Evolutionary conservation across 2,797 vertebrate species (phyloP), one percentile per base, ranked within the genome.

Genomic region (Lacerta bilineata): DNA sequence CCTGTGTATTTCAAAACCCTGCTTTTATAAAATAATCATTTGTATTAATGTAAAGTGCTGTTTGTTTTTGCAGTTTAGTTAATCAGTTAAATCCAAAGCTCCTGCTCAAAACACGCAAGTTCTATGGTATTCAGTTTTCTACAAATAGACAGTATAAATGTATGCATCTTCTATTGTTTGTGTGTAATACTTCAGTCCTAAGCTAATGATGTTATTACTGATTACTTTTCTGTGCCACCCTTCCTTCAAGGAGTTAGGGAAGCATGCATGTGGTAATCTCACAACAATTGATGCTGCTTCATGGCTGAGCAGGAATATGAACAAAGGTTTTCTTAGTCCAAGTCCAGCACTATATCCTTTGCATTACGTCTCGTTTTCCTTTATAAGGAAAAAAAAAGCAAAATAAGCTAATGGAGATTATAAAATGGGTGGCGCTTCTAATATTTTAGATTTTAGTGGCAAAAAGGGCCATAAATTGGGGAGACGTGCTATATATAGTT

Each of bases 171-270:
- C 18, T 33, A 15, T 72, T 33, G n/a, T 36, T 33, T 72, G 13
- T 72, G n/a, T 33, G n/a, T 33, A 36, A 33, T 8, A 72, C n/a
- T 33, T 72, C n/a, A 72, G 13, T 72, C 71, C 15, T 17, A 33
- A 72, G 18, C 6, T 50, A 71, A 74, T 74, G 11, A 8, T 59
- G 55, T 72, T 84, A 13, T 23, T 55, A 72, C 5, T 75, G 33
- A 74, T 61, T 83, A 33, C 41, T 43, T 71, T 71, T 74, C 33
- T 74, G 3, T 55, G 68, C n/a, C 5, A 36, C n/a, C n/a, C 33
- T 71, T 71, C n/a, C 71, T 84, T 84, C 36, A 74, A 84, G 59
- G 36, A 20, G 11, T 84, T 59, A 74, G 71, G 33, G 46, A 74
- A 84, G 8, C 36, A 61, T 84, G 2, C 50, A 55, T 74, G 50